A percentile compares a stretch with the other conserved stretches of the same genome.
Evolutionary conservation across 2,797 vertebrate species (phyloP).

Genomic region (Choloepus didactylus): DNA sequence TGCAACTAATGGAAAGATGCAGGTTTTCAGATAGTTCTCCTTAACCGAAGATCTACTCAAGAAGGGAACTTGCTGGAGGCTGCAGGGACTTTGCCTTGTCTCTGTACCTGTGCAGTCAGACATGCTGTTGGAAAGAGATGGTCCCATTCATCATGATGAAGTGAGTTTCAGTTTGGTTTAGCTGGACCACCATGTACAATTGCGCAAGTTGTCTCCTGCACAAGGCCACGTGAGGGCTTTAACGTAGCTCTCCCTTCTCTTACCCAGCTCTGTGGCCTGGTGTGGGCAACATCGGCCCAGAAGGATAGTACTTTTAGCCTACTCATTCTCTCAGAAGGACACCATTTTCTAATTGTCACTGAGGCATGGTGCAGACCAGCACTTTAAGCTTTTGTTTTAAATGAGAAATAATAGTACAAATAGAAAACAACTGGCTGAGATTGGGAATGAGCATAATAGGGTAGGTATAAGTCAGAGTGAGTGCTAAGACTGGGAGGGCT

Average conservation of each 20-base stretch:
- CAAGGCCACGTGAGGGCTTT: not conserved
- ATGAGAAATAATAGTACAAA: not conserved
- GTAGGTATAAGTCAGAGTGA: not conserved
- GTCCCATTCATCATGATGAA: not conserved
- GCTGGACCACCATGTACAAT: not conserved
- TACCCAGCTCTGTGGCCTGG: not conserved
- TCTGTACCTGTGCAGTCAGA: not conserved
- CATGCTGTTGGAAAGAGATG: not conserved
- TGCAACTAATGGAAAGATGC: not conserved
- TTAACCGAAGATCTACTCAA: not conserved
- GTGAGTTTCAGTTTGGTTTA: not conserved
- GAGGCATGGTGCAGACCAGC: not conserved
- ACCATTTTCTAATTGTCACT: not conserved
- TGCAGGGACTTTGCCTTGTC: not conserved
- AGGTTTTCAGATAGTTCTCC: not conserved
- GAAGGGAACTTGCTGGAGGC: not conserved
- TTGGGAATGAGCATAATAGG: not conserved
- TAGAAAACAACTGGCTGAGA: not conserved
- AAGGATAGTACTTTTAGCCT: not conserved
- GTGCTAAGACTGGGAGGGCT: not conserved
- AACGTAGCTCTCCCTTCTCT: not conserved
- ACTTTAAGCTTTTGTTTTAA: constrained; percentile 18
- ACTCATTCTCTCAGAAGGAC: not conserved
- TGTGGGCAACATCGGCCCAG: not conserved
- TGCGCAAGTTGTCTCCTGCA: not conserved